These are phyloP conservation scores for Stratiolaelaps scimitus DNA, from an alignment of 1,140 invertebrate genomes.

Conservation along the genomic window DNA sequence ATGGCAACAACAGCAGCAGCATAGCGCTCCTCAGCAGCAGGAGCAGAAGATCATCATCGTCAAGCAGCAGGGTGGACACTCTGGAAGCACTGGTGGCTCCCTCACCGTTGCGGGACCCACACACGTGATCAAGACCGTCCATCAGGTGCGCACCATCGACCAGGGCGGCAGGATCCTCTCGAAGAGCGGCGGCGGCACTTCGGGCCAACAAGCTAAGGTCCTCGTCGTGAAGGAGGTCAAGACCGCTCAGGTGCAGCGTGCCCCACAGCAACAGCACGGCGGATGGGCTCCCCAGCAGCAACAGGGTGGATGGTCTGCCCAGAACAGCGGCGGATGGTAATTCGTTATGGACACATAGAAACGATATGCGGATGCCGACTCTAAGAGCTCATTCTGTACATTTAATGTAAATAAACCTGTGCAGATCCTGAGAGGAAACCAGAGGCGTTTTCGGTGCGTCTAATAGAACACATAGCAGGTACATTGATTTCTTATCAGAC, in stretches of 20 bases:
- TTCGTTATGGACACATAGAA: too few species aligned
- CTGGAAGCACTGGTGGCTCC: not conserved
- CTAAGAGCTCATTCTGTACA: too few species aligned
- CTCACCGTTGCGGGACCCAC: conserved; percentile 4
- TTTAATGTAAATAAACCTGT: too few species aligned
- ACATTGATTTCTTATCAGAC: too few species aligned
- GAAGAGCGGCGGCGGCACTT: conserved; percentile 5
- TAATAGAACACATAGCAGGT: too few species aligned
- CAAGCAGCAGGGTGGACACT: not conserved
- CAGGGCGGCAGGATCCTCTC: not conserved
- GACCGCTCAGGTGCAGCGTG: not conserved
- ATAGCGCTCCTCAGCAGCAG: not conserved
- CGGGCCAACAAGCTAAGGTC: not conserved
- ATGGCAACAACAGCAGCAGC: not conserved
- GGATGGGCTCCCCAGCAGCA: not conserved
- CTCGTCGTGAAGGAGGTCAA: conserved; percentile 19
- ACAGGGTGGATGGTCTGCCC: not conserved
- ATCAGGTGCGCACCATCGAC: conserved; percentile 1
- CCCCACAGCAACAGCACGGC: not conserved
- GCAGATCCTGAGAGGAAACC: too few species aligned
- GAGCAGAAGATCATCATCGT: not conserved
- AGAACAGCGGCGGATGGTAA: not conserved
- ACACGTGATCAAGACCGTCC: conserved; percentile 15
- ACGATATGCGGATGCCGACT: too few species aligned
- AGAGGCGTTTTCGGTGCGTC: too few species aligned